These are phyloP conservation scores for Philypnodon macrostomus DNA, from an alignment of 2,797 vertebrate species.

Conservation along the genomic window DNA sequence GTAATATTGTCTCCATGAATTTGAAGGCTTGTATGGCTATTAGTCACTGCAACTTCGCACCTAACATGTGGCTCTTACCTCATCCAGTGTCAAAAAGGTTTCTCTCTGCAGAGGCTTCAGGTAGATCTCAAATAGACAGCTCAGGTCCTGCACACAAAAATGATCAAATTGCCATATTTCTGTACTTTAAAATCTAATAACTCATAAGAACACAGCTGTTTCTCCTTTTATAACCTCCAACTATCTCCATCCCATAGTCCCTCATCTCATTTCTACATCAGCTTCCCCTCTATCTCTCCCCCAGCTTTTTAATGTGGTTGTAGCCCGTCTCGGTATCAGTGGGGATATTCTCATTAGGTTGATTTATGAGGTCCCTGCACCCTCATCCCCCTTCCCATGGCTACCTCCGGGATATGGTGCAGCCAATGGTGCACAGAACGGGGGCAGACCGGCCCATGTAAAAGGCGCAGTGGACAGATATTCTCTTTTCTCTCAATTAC, in stretches of 20 bases:
- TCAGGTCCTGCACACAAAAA: conserved; percentile 81
- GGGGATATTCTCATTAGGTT: conserved; percentile 74
- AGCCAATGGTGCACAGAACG: conserved; percentile 44
- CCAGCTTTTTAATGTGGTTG: conserved; percentile 50
- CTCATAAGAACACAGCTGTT: conserved; percentile 28
- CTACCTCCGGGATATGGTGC: conserved; percentile 22
- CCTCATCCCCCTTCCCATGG: conserved; percentile 15
- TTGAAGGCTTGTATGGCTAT: conserved; percentile 1
- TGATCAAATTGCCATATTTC: conserved; percentile 18
- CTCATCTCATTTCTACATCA: conserved; percentile 25
- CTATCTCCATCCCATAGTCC: conserved; percentile 20
- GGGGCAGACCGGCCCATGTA: conserved; percentile 23
- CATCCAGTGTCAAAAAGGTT: conserved; percentile 92
- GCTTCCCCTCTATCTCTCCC: conserved; percentile 2
- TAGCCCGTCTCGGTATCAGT: conserved; percentile 58
- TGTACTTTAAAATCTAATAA: conserved; percentile 27
- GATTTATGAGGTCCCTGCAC: conserved; percentile 67
- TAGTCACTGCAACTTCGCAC: not conserved
- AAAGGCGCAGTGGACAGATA: conserved; percentile 32
- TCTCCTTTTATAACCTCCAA: conserved; percentile 33
- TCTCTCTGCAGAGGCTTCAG: conserved; percentile 93
- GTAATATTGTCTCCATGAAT: conserved; percentile 49
- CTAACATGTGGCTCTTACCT: conserved; percentile 76
- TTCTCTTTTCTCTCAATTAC: conserved; percentile 47
- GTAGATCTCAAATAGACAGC: conserved; percentile 92